Evolutionary conservation across 2,888 invertebrate genomes (phyloP), one percentile per base, ranked within the genome.

Genomic region (Nowickia ferox): DNA sequence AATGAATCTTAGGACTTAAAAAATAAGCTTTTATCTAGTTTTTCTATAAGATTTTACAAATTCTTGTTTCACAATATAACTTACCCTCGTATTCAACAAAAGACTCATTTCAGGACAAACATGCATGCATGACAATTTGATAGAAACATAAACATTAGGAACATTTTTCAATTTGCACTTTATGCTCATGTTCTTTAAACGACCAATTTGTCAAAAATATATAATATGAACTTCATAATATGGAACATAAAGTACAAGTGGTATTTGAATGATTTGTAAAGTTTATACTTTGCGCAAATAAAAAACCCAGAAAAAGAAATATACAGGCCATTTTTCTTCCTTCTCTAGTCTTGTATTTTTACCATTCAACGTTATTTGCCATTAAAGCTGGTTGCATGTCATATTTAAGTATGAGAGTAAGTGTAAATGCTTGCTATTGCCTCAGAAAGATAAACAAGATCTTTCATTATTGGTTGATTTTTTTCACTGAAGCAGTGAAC

Each of bases 141-240:
- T 17, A 46, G 30, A 66, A 55, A 42, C 30, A 42, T 10, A 17
- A 69, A 76, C 55, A 76, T 83, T 57, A 68, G 44, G 59, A 57
- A 66, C 40, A 69, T 76, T 76, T 82, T 65, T 72, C 72, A 68
- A 72, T 66, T 84, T 72, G 30, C 19, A 53, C 57, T 72, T 77
- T 65, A 77, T 72, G 59, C 53, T 77, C 40, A 72, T 77, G 71
- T 72, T 59, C 19, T n/a, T 59, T 74, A 84, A 84, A 84, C 83
- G 83, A 74, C 51, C 77, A 78, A 84, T 84, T 84, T 84, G 53
- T 78, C 71, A 84, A 63, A 75, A 13, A 65, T 55, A 81, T 30
- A 30, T 65, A 48, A 48, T 40, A 74, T 15, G 5, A 65, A 30
- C 30, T 30, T 6, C 19, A 65, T 79, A 61, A 42, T 53, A 75